Conservation (phyloP, 2,113 vertebrate genomes). For the Gasterosteus nipponicus region DNA sequence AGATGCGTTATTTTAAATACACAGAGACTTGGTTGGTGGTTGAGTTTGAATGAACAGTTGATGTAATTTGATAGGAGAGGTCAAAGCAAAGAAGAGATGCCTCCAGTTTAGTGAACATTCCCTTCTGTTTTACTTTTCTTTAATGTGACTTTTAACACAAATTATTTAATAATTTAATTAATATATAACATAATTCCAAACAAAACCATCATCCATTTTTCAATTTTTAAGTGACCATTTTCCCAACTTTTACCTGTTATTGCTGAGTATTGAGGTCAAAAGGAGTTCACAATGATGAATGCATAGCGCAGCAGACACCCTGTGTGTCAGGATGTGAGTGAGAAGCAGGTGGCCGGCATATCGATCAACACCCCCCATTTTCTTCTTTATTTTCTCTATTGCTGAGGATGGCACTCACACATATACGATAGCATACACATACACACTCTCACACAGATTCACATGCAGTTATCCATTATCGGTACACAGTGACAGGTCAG, state of each 20-base stretch:
- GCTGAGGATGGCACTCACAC: conserved; percentile 45
- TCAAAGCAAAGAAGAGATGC: not conserved
- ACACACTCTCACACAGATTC: conserved; percentile 19
- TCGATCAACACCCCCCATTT: conserved; percentile 58
- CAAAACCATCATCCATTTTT: too few species aligned
- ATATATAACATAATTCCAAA: too few species aligned
- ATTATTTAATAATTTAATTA: too few species aligned
- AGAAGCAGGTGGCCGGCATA: conserved; percentile 68
- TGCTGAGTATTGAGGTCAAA: conserved; percentile 57
- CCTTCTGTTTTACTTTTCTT: not conserved
- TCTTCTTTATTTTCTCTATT: conserved; percentile 38
- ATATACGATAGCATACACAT: conserved; percentile 1
- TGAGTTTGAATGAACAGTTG: not conserved
- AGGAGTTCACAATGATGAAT: conserved; percentile 71
- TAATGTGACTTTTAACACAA: not conserved
- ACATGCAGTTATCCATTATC: conserved; percentile 66
- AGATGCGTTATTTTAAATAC: not conserved
- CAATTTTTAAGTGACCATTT: not conserved
- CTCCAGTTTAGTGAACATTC: not conserved
- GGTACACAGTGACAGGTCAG: conserved; percentile 75
- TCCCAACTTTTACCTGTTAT: conserved; percentile 49
- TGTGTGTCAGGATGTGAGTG: conserved; percentile 70
- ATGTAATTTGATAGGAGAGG: not conserved
- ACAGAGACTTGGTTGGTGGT: not conserved
- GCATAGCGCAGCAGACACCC: conserved; percentile 54